Percentiles rank a stretch among this genome's conserved stretches.
Conservation (phyloP, 2,797 vertebrate species). For the Betta splendens region DNA sequence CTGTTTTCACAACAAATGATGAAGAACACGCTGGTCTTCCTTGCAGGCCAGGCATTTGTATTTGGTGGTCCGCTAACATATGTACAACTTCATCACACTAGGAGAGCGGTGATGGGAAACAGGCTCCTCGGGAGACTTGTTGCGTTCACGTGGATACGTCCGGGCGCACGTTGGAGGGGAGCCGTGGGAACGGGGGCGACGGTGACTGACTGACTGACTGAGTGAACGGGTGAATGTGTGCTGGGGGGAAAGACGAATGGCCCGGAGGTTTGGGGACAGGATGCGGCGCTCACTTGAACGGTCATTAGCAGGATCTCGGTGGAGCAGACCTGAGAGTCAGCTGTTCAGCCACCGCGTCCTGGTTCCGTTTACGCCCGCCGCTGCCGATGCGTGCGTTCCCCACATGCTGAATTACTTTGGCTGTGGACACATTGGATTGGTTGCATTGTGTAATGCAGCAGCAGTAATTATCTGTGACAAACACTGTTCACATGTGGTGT, state of each 20-base stretch:
- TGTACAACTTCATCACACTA: slow-evolving; percentile 80
- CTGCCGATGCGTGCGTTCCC: slow-evolving; percentile 53
- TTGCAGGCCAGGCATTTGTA: slow-evolving; percentile 87
- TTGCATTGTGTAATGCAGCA: slow-evolving; percentile 50
- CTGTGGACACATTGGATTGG: slow-evolving; percentile 25
- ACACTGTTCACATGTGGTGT: slow-evolving; percentile 54
- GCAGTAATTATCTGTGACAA: slow-evolving; percentile 48
- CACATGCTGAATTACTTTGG: slow-evolving; percentile 64
- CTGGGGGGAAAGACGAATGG: slow-evolving; percentile 80
- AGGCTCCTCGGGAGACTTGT: slow-evolving; percentile 49
- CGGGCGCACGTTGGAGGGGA: slow-evolving; percentile 33
- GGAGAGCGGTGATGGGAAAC: slow-evolving; percentile 78
- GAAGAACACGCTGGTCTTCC: slow-evolving; percentile 89
- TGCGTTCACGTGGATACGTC: slow-evolving; percentile 67
- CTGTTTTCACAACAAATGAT: slow-evolving; percentile 93
- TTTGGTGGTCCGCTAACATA: slow-evolving; percentile 86
- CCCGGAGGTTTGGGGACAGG: slow-evolving; percentile 82
- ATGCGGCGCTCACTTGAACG: slow-evolving; percentile 82
- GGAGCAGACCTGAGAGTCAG: slow-evolving; percentile 70
- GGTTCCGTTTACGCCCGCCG: slow-evolving; percentile 60
- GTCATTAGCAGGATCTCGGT: slow-evolving; percentile 76
- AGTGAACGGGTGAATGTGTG: slow-evolving; percentile 30
- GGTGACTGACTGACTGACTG: slow-evolving; percentile 23
- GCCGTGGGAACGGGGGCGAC: slow-evolving; percentile 13
- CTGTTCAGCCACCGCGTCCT: slow-evolving; percentile 63